Evolutionary conservation across 1,140 invertebrate species (phyloP).

Genomic region (Ceratina australensis): DNA sequence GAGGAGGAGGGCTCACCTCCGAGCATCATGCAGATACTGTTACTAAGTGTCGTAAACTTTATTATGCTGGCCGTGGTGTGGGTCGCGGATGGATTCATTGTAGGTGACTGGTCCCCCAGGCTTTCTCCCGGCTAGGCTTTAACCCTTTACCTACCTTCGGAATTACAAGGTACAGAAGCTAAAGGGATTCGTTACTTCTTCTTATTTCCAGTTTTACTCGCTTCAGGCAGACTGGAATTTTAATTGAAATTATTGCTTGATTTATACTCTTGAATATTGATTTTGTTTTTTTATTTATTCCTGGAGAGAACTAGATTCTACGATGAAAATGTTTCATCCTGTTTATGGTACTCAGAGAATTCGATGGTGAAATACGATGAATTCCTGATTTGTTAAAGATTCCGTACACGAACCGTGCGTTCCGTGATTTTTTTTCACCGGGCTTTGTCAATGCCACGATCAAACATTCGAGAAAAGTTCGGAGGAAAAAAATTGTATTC

Average conservation of each 20-base stretch:
- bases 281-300: too few relatives aligned
- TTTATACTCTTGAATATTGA: too few relatives aligned
- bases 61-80: slow-evolving; percentile 56
- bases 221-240: too few relatives aligned
- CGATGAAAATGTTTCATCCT: too few relatives aligned
- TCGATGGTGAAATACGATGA: slow-evolving; percentile 1
- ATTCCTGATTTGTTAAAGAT: not conserved
- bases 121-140: not conserved
- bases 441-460: not conserved
- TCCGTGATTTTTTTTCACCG: not conserved
- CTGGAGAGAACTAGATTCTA: too few relatives aligned
- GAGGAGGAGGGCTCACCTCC: slow-evolving; percentile 29
- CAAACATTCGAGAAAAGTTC: not conserved
- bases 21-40: slow-evolving; percentile 50
- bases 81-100: slow-evolving; percentile 63
- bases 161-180: too few relatives aligned
- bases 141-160: not conserved
- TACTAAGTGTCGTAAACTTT: slow-evolving; percentile 65
- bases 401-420: not conserved
- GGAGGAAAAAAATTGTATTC: not conserved
- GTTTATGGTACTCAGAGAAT: not conserved
- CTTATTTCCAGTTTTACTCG: too few relatives aligned
- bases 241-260: too few relatives aligned
- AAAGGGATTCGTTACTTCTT: too few relatives aligned
- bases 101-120: slow-evolving; percentile 45